A percentile compares a stretch with the other conserved stretches of the same genome.
phyloP scores from a whole-genome alignment of 2,113 vertebrate genomes.

The Nematolebias whitei region DNA sequence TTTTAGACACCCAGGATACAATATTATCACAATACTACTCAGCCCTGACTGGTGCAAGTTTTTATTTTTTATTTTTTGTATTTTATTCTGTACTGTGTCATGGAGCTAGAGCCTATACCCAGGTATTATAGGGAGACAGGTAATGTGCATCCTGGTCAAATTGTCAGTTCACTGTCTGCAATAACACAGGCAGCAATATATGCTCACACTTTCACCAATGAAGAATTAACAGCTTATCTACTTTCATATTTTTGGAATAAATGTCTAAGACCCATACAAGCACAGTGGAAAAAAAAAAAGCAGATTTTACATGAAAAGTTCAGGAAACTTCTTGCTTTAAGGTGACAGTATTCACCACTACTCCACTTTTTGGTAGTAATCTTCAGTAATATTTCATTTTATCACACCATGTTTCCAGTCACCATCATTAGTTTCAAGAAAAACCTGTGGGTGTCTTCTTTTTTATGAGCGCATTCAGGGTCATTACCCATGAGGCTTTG shows the following conservation, averaged over 20 bases:
- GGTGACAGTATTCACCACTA: too few relatives aligned
- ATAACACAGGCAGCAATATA: too few relatives aligned
- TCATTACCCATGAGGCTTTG: conserved; percentile 58
- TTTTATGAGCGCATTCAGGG: conserved; percentile 53
- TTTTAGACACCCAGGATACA: too few relatives aligned
- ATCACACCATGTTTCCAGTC: conserved; percentile 17
- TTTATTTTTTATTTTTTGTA: too few relatives aligned
- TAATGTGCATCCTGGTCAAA: too few relatives aligned
- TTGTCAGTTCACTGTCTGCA: too few relatives aligned
- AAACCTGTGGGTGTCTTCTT: conserved; percentile 18
- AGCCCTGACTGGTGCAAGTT: background rate
- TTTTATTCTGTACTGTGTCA: background rate
- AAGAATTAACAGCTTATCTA: too few relatives aligned
- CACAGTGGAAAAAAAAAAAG: background rate
- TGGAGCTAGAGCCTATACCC: too few relatives aligned
- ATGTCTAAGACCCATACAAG: too few relatives aligned
- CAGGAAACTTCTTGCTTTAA: background rate
- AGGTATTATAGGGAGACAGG: background rate
- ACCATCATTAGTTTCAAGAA: conserved; percentile 1
- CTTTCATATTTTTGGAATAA: too few relatives aligned
- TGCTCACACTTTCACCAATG: too few relatives aligned
- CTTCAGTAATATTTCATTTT: conserved; percentile 4
- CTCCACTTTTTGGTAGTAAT: conserved; percentile 7
- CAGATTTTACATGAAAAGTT: background rate
- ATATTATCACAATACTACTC: background rate